Percentiles rank a stretch among this genome's conserved stretches.
These are phyloP conservation scores for Copsychus sechellarum DNA, from an alignment of 2,113 vertebrate genomes.

Conservation along the genomic window DNA sequence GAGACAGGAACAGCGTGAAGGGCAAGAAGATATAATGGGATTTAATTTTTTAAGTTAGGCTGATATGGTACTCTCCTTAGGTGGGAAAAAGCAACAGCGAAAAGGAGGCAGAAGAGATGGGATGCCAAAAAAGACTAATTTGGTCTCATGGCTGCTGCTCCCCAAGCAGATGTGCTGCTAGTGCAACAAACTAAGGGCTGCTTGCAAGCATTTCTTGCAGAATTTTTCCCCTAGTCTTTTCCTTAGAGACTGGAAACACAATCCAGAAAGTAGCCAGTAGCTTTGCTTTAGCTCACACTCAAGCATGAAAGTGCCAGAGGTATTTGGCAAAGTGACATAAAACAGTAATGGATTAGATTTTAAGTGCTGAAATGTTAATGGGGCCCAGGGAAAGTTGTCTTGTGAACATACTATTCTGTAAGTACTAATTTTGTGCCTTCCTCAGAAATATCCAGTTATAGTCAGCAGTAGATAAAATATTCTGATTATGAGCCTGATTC, in stretches of 20 bases:
- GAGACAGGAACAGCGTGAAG: neutral
- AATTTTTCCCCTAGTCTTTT: neutral
- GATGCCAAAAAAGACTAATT: neutral
- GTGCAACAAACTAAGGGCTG: neutral
- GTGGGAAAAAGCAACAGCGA: neutral
- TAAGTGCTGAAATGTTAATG: neutral
- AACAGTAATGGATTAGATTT: neutral
- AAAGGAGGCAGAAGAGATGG: neutral
- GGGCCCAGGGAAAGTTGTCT: neutral
- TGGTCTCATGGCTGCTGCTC: neutral
- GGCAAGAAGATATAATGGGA: neutral
- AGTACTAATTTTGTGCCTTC: neutral
- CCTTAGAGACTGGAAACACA: neutral
- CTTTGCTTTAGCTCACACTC: neutral
- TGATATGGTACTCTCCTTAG: neutral
- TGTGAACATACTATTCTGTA: neutral
- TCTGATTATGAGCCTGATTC: neutral
- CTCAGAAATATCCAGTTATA: neutral
- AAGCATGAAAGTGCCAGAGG: neutral
- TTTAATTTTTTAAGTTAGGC: neutral
- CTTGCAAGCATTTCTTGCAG: neutral
- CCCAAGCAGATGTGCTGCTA: neutral
- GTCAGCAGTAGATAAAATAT: neutral
- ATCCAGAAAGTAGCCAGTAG: neutral
- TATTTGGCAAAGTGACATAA: constrained; percentile 16